Base-by-base conservation (phyloP, 30 jellyfish, hydroid and myxozoan genomes). In the Hydractinia echinata region DNA sequence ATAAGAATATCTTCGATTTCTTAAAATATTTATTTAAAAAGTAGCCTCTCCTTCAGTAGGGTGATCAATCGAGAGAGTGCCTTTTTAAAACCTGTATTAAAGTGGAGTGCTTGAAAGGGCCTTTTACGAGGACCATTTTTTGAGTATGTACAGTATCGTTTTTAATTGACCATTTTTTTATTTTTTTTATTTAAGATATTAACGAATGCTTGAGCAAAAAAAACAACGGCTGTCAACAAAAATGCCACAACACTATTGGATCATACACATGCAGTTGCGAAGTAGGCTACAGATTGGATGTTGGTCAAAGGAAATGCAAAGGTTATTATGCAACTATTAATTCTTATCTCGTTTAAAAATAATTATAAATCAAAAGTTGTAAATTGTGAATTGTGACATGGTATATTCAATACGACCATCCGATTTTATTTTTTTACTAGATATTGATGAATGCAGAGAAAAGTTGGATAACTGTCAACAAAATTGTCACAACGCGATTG, bases 381-480 rank as follows among this genome's bases (percentile, higher is more conserved):
- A 67, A 11, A 51, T n/a, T n/a, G n/a, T n/a, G n/a, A n/a, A n/a
- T 39, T 1, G 48, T 15, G 48, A 15, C 18, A 13, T 30, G 44
- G 1, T 30, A 30, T 30, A 30, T 30, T 30, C 44, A 30, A 30
- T 30, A 30, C 44, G 44, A 30, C 2, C 44, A 30, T 30, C 2
- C 44, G 2, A 30, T 2, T 0, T 30, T 30, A 30, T 67, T 67
- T 51, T 1, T 10, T 1, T 20, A 15, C 18, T 10, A 67, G 78
- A 67, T 20, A 67, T 67, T 67, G 78, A 67, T 20, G 78, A 67
- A 67, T 67, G 78, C 48, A 67, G 39, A 20, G 78, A 67, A 67
- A 51, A 51, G 14, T 10, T 14, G 53, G 48, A 67, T 20, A 14
- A 14, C 11, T 67, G 78, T 67, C 53, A 20, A 11, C 78, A 67